Evolutionary conservation across 2,797 vertebrate species (phyloP).

Genomic region (Choloepus didactylus): DNA sequence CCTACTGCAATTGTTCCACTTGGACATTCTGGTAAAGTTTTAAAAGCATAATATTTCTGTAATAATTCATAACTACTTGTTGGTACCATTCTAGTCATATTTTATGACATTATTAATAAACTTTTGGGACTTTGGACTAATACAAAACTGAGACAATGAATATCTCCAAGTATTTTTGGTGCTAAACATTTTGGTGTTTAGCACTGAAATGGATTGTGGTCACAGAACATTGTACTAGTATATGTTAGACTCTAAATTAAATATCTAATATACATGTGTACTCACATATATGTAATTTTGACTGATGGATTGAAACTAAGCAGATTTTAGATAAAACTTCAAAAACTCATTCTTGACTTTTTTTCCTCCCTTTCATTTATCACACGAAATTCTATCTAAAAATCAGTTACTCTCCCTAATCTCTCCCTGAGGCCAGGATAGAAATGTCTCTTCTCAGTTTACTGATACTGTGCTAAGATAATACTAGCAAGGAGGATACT

Average conservation of each 20-base stretch:
- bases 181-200: neutral
- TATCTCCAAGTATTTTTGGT: conserved; percentile 37
- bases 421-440: neutral
- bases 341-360: neutral
- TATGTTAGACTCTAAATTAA: neutral
- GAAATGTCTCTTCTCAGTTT: neutral
- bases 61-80: neutral
- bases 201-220: neutral
- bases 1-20: neutral
- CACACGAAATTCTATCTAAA: neutral
- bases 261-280: neutral
- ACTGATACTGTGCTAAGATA: too few relatives aligned
- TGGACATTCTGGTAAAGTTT: neutral
- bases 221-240: neutral
- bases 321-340: conserved; percentile 11
- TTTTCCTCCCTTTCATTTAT: neutral
- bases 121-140: neutral
- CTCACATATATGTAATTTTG: neutral
- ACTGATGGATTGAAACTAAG: neutral
- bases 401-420: neutral
- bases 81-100: neutral
- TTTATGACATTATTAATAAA: conserved; percentile 15
- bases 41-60: neutral
- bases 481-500: neutral
- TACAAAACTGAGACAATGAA: neutral